A percentile compares a stretch with the other conserved stretches of the same genome.
phyloP scores from a whole-genome alignment of 2,797 vertebrate species.

The Erpetoichthys calabaricus region DNA sequence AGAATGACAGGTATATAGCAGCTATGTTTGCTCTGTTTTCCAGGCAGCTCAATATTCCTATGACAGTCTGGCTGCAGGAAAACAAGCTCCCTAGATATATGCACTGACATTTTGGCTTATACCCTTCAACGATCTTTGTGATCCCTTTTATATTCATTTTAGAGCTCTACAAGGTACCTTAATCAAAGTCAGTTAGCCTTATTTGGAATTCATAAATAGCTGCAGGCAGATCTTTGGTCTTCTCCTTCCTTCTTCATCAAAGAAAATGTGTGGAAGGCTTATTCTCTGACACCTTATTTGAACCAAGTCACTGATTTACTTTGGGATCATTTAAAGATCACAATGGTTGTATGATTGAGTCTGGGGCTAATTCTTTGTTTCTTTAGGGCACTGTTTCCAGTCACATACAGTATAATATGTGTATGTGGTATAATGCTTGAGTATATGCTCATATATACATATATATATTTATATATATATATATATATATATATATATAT shows the following conservation, averaged over 20 bases:
- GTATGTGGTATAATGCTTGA: too few relatives aligned
- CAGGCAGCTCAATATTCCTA: background rate
- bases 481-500: too few relatives aligned
- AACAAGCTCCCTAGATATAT: constrained; percentile 1
- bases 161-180: background rate
- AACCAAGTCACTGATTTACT: background rate
- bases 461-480: too few relatives aligned
- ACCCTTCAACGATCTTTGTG: background rate
- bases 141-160: background rate
- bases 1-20: background rate
- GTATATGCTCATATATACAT: too few relatives aligned
- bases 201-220: constrained; percentile 4
- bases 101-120: constrained; percentile 1
- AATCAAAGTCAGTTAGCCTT: constrained; percentile 1
- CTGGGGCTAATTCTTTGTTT: too few relatives aligned
- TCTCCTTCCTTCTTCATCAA: background rate
- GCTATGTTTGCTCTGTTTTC: background rate
- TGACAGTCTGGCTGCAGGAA: constrained; percentile 4
- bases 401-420: too few relatives aligned
- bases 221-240: constrained; percentile 1
- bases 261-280: background rate
- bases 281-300: background rate
- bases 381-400: too few relatives aligned
- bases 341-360: too few relatives aligned
- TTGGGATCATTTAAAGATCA: too few relatives aligned